Base-by-base conservation (phyloP, 2,888 invertebrate genomes). In the Volucella inflata region DNA sequence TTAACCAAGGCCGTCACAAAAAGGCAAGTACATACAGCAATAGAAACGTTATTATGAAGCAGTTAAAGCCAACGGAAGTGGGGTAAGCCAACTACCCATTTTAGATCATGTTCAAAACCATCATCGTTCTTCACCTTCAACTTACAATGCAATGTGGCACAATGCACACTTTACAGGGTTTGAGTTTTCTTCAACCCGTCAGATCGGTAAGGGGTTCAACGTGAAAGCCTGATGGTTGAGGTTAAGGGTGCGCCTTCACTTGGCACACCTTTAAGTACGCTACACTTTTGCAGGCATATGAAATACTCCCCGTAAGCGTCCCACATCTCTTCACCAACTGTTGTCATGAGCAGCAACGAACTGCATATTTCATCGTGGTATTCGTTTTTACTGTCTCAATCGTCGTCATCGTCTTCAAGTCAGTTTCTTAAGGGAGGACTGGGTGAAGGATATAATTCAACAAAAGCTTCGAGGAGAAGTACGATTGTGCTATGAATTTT, bases 311-410 rank as follows among this genome's bases (percentile, higher is more conserved):
- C 30, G 30, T 30, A 77, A 77, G 16, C 62, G 36, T 50, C 57
- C 62, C 74, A n/a, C n/a, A 4, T 30, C 6, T 6, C 30, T 30
- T 64, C 51, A 65, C 68, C 57, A 30, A 40, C 17, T 46, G 60
- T 75, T 71, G 74, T 83, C 74, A 74, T 70, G 79, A 79, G 67
- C 65, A 84, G 80, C 80, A 40, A 76, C 36, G 46, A 44, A 83
- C 65, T 76, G 75, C 75, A 84, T 80, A 71, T 80, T 84, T 84
- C 70, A 80, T 67, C 53, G 70, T 62, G 8, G 16, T 40, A 8
- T 12, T 65, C 50, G 53, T 53, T 68, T 75, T 80, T 75, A 68
- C 80, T 62, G 62, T 75, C 62, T 57, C 68, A 38, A 10, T 16
- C 36, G 21, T 11, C 21, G 14, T 14, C 65, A 30, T 67, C 44